These are phyloP conservation scores for Pelmatolapia mariae DNA, from an alignment of 2,113 vertebrate genomes.

Conservation along the genomic window DNA sequence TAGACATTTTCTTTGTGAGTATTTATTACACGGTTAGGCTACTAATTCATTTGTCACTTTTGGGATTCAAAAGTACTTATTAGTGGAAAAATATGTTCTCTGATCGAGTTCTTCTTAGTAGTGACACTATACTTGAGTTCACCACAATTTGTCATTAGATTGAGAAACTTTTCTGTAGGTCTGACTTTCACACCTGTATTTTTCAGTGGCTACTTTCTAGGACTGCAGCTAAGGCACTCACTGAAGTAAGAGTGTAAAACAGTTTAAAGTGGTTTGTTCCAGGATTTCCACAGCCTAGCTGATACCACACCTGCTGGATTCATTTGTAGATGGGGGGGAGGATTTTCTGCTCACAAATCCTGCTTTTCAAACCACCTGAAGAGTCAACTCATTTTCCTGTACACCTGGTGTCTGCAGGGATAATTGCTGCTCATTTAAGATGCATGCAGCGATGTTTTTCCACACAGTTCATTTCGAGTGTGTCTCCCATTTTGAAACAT, in stretches of 20 bases:
- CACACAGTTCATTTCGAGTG: neutral
- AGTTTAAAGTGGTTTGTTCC: neutral
- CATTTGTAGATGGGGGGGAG: neutral
- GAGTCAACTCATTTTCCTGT: constrained; percentile 19
- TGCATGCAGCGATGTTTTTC: neutral
- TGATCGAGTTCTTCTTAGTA: neutral
- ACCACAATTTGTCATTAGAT: neutral
- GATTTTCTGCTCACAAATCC: neutral
- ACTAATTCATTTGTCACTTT: neutral
- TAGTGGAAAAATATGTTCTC: neutral
- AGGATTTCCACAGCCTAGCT: neutral
- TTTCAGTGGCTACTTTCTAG: neutral
- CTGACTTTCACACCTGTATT: neutral
- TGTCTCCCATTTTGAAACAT: neutral
- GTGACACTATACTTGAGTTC: rapidly evolving
- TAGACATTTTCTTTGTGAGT: neutral
- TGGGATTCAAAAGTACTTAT: neutral
- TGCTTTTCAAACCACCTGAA: constrained; percentile 24
- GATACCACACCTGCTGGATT: constrained; percentile 18
- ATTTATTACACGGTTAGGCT: neutral
- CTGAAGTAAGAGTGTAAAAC: neutral
- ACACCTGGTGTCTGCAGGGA: constrained; percentile 38
- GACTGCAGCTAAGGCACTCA: neutral
- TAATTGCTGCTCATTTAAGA: constrained; percentile 16
- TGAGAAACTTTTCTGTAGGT: neutral